phyloP scores from a whole-genome alignment of 2,888 invertebrate species.

The Acanthacorydalis orientalis region DNA sequence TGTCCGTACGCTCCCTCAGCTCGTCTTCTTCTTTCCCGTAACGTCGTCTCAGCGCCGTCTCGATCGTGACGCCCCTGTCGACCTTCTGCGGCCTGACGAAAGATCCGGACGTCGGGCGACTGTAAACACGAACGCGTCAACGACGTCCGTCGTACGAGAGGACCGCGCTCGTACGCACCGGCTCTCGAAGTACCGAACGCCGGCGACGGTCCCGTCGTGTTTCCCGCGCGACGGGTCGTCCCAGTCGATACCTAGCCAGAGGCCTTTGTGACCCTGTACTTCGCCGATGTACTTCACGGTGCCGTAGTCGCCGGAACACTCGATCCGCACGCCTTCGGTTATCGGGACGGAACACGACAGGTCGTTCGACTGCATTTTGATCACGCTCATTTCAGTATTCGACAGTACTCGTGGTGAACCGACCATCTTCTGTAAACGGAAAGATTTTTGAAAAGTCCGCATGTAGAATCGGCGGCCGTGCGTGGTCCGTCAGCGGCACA shows the following conservation, averaged over 20 bases:
- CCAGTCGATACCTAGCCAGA: conserved; percentile 96
- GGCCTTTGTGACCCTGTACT: conserved; percentile 46
- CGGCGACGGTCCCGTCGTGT: conserved; percentile 77
- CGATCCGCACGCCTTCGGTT: conserved; percentile 21
- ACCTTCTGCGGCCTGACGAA: conserved; percentile 75
- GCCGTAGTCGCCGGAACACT: conserved; percentile 26
- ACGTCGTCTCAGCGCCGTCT: conserved; percentile 54
- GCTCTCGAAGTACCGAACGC: conserved; percentile 63
- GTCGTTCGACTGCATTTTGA: background rate
- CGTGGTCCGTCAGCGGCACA: too few species aligned
- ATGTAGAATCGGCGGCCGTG: too few species aligned
- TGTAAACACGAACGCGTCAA: conserved; percentile 16
- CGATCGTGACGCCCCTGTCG: conserved; percentile 49
- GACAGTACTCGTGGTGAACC: background rate
- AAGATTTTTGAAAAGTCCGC: background rate
- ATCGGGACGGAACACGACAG: background rate
- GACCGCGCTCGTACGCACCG: conserved; percentile 24
- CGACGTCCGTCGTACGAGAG: too few species aligned
- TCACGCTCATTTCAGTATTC: background rate
- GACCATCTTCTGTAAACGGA: background rate
- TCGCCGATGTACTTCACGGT: conserved; percentile 64
- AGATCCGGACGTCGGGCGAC: conserved; percentile 68
- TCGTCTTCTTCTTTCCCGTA: conserved; percentile 43
- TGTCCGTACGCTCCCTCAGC: conserved; percentile 37
- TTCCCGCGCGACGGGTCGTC: conserved; percentile 78